These are phyloP conservation scores for Parnassius glacialis DNA, from an alignment of 2,888 invertebrate genomes.

Conservation along the genomic window DNA sequence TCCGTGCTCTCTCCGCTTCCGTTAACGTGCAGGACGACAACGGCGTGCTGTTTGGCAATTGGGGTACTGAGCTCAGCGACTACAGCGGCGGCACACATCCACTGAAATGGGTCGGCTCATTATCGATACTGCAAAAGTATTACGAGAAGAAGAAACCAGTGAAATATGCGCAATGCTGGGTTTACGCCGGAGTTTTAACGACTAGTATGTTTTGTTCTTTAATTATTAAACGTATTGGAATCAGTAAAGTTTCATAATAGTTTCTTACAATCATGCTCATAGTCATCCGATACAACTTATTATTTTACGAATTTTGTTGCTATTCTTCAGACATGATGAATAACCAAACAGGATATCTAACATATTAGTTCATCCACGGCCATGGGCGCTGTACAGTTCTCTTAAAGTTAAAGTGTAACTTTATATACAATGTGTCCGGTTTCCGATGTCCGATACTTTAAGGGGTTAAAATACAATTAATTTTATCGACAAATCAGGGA, in stretches of 20 bases:
- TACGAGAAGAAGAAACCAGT: constrained; percentile 92
- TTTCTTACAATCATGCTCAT: not conserved
- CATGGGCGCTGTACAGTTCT: too few species aligned
- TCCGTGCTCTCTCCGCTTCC: constrained; percentile 91
- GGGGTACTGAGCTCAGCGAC: constrained; percentile 91
- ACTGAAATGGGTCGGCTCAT: constrained; percentile 94
- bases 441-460: too few species aligned
- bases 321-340: too few species aligned
- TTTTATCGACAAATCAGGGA: too few species aligned
- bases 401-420: too few species aligned
- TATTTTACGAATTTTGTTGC: not conserved
- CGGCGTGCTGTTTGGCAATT: constrained; percentile 92
- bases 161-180: constrained; percentile 97
- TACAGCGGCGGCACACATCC: constrained; percentile 93
- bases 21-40: constrained; percentile 94
- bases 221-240: not conserved
- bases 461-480: too few species aligned
- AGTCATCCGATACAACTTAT: not conserved
- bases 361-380: too few species aligned
- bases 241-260: not conserved
- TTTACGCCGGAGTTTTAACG: constrained; percentile 94
- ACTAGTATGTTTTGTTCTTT: constrained; percentile 80
- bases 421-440: too few species aligned
- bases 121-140: constrained; percentile 91
- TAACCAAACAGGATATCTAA: too few species aligned